phyloP scores from a whole-genome alignment of 2,113 vertebrate genomes.

The Osmerus mordax region DNA sequence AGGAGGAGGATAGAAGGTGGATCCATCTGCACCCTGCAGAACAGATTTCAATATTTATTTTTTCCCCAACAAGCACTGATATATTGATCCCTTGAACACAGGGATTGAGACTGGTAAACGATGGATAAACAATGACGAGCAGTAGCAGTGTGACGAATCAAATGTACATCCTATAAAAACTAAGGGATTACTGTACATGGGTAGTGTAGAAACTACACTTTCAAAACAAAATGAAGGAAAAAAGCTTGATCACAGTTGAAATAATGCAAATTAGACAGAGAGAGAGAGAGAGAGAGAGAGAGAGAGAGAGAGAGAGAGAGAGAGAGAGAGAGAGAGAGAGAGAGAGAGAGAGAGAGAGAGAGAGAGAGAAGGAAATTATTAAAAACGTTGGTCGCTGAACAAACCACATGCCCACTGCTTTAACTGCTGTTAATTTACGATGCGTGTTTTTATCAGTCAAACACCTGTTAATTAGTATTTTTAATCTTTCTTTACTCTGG shows the following conservation, averaged over 20 bases:
- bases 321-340: constrained; percentile 27
- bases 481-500: constrained; percentile 74
- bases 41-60: too few species aligned
- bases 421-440: constrained; percentile 80
- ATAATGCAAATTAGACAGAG: constrained; percentile 18
- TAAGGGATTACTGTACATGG: too few species aligned
- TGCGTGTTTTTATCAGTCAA: constrained; percentile 76
- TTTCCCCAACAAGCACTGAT: too few species aligned
- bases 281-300: constrained; percentile 16
- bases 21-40: constrained; percentile 40
- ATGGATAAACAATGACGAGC: too few species aligned
- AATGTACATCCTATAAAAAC: too few species aligned
- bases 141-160: too few species aligned
- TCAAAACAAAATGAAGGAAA: neutral
- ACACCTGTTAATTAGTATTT: constrained; percentile 82
- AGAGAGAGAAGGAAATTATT: constrained; percentile 17
- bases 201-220: neutral
- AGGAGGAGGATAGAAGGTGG: constrained; percentile 43
- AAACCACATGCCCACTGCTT: constrained; percentile 55
- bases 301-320: constrained; percentile 14
- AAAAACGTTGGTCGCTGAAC: constrained; percentile 37
- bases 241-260: neutral
- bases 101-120: too few species aligned
- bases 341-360: constrained; percentile 20
- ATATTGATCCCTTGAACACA: too few species aligned